Percentiles rank a stretch among this genome's conserved stretches.
These are phyloP conservation scores for Meleagris gallopavo DNA, from an alignment of 2,113 vertebrate species.

Conservation along the genomic window DNA sequence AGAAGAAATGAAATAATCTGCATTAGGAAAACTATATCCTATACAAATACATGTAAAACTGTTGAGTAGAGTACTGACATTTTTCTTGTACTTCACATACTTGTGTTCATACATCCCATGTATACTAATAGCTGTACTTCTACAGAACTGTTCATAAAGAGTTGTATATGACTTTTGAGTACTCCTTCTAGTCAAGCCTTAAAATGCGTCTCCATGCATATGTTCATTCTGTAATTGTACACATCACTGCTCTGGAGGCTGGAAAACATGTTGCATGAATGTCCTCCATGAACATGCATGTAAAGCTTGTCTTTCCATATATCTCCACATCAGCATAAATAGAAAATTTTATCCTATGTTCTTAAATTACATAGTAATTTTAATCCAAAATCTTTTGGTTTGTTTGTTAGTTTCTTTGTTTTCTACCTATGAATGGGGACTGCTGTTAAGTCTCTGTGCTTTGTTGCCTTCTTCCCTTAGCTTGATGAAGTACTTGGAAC, in stretches of 20 bases:
- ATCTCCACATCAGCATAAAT: not conserved
- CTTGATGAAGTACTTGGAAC: not conserved
- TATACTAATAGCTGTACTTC: not conserved
- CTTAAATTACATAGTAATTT: not conserved
- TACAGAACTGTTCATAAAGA: not conserved
- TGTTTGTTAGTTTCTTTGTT: not conserved
- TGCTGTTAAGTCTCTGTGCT: not conserved
- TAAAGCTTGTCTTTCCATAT: not conserved
- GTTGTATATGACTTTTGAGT: not conserved
- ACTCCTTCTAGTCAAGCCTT: not conserved
- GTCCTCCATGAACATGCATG: not conserved
- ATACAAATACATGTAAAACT: too few relatives aligned
- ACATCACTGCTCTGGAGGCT: not conserved
- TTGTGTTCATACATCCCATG: not conserved
- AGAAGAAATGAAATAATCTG: not conserved
- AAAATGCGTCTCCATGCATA: accelerated
- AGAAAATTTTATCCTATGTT: not conserved
- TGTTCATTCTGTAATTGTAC: not conserved
- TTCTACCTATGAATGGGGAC: not conserved
- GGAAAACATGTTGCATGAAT: not conserved
- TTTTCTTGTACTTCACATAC: not conserved
- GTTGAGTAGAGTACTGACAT: not conserved
- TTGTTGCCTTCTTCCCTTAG: not conserved
- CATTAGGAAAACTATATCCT: not conserved
- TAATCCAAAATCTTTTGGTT: not conserved